These are phyloP conservation scores for Catalaphyllia jardinei DNA, from an alignment of 64 coral and sea anemone genomes.

Conservation along the genomic window DNA sequence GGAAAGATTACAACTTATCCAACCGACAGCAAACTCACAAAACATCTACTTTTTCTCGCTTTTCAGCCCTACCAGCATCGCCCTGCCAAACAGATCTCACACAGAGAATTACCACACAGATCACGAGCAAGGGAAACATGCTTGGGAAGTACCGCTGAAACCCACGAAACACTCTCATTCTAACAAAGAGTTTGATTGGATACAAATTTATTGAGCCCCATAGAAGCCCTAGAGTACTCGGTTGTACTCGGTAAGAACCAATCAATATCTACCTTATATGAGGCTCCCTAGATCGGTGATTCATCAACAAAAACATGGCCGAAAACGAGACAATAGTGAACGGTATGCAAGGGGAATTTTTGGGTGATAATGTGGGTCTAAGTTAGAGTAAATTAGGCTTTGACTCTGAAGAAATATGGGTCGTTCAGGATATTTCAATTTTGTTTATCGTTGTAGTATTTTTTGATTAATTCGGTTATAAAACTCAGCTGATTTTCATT, in stretches of 20 bases:
- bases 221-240: too few relatives aligned
- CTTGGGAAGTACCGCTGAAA: slow-evolving; percentile 16
- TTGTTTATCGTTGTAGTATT: neutral
- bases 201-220: neutral
- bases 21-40: neutral
- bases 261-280: neutral
- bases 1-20: neutral
- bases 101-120: too few relatives aligned
- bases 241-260: neutral
- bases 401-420: too few relatives aligned
- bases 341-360: neutral
- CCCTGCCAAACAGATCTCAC: too few relatives aligned
- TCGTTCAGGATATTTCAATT: neutral
- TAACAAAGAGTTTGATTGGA: slow-evolving; percentile 24
- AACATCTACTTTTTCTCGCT: neutral
- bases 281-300: neutral
- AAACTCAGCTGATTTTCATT: neutral
- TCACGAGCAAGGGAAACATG: neutral
- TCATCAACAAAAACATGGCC: slow-evolving; percentile 53
- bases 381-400: neutral
- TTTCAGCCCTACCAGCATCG: too few relatives aligned
- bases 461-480: neutral
- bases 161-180: neutral
- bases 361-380: neutral
- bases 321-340: slow-evolving; percentile 26